phyloP scores from a whole-genome alignment of 2,113 vertebrate genomes.

The Lamprologus speciosus region DNA sequence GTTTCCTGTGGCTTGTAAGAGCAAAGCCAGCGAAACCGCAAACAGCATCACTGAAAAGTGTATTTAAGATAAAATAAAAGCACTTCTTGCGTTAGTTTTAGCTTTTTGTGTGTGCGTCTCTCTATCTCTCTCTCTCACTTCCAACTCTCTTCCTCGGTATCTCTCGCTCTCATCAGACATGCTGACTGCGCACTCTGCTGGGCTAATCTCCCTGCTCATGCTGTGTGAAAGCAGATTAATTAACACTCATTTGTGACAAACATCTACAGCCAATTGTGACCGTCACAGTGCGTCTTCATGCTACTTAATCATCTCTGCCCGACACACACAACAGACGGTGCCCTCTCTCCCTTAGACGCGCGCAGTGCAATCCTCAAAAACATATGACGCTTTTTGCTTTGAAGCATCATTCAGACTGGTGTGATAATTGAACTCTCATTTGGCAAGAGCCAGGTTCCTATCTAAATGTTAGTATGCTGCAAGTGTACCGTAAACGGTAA shows the following conservation, averaged over 20 bases:
- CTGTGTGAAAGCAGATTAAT: constrained; percentile 67
- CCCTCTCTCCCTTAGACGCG: background rate
- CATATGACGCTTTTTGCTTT: background rate
- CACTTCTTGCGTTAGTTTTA: background rate
- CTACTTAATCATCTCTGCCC: constrained; percentile 37
- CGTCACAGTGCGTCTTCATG: constrained; percentile 43
- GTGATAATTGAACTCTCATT: background rate
- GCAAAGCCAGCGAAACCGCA: background rate
- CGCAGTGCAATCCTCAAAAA: background rate
- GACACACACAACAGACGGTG: background rate
- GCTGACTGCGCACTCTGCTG: constrained; percentile 53
- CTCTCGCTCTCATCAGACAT: constrained; percentile 47
- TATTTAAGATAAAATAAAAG: background rate
- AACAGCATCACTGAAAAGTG: background rate
- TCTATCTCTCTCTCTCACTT: background rate
- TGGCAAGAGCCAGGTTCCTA: background rate
- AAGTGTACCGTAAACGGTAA: background rate
- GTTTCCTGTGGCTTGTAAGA: background rate
- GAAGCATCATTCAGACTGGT: background rate
- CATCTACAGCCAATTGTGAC: constrained; percentile 56
- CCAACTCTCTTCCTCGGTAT: background rate
- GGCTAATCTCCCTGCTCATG: constrained; percentile 56
- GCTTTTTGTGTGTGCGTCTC: background rate
- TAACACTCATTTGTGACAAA: constrained; percentile 66
- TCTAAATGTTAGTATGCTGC: background rate